A percentile compares a stretch with the other conserved stretches of the same genome.
These are phyloP conservation scores for Bombus confusus DNA, from an alignment of 1,140 invertebrate genomes.

Conservation along the genomic window DNA sequence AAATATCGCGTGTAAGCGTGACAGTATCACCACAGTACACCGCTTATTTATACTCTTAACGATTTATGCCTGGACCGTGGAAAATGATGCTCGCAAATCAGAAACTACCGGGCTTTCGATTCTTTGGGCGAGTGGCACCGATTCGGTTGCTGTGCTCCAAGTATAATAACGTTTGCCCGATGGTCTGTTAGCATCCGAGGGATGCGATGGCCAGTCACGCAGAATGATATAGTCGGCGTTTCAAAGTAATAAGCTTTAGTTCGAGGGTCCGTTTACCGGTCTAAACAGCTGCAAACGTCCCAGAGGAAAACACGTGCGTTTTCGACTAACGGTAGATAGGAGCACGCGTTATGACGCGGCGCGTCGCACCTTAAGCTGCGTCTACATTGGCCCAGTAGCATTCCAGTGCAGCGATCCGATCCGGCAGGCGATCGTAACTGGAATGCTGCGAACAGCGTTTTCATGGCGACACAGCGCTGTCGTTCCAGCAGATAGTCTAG, in stretches of 20 bases:
- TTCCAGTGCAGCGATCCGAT: too few species aligned
- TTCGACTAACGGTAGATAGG: constrained; percentile 46
- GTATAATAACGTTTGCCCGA: neutral
- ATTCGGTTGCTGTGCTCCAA: too few species aligned
- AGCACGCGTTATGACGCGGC: constrained; percentile 41
- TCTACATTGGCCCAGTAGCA: too few species aligned
- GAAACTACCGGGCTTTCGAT: neutral
- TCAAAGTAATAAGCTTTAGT: constrained; percentile 47
- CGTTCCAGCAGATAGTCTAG: too few species aligned
- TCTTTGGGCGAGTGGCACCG: neutral
- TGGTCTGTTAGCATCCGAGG: neutral
- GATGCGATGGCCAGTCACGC: neutral
- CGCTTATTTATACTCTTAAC: neutral
- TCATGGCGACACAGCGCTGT: too few species aligned
- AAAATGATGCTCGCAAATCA: constrained; percentile 5
- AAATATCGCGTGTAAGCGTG: neutral
- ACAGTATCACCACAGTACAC: neutral
- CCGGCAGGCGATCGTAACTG: too few species aligned
- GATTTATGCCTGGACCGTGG: neutral
- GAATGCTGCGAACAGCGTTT: too few species aligned
- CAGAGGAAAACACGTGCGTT: constrained; percentile 19
- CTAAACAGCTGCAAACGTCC: constrained; percentile 45
- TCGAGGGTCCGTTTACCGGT: constrained; percentile 50
- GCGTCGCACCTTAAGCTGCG: neutral
- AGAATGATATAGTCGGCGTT: constrained; percentile 12